These are phyloP conservation scores for Lindbergichthys nudifrons DNA, from an alignment of 2,797 vertebrate genomes.

Conservation along the genomic window DNA sequence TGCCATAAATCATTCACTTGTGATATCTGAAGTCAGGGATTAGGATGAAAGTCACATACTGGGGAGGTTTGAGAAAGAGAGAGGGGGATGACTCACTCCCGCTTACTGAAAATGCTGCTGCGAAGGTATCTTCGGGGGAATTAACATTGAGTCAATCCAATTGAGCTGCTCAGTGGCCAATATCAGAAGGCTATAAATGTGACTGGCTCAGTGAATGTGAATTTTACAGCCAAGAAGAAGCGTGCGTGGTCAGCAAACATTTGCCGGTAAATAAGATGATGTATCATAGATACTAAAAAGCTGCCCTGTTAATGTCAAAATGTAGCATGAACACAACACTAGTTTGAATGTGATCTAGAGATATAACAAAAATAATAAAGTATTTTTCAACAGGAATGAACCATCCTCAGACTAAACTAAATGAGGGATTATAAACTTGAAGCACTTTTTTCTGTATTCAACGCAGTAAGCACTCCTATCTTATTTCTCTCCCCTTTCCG, in stretches of 20 bases:
- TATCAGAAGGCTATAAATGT: constrained; percentile 7
- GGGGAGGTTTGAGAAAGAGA: constrained; percentile 32
- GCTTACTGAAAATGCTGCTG: constrained; percentile 35
- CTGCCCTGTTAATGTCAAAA: constrained; percentile 38
- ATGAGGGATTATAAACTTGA: constrained; percentile 16
- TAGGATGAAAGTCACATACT: constrained; percentile 58
- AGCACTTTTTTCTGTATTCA: constrained; percentile 1
- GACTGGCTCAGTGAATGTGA: constrained; percentile 16
- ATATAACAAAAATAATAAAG: constrained; percentile 11
- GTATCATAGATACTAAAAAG: constrained; percentile 15
- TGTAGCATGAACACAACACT: constrained; percentile 21
- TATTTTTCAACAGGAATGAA: neutral
- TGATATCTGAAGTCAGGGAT: constrained; percentile 50
- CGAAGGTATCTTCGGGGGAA: constrained; percentile 45
- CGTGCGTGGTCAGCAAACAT: constrained; percentile 14
- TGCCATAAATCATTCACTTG: constrained; percentile 59
- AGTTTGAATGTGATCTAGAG: constrained; percentile 15
- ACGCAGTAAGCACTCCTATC: constrained; percentile 12
- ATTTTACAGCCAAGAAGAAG: neutral
- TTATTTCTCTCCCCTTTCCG: constrained; percentile 28
- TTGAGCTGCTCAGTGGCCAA: constrained; percentile 6
- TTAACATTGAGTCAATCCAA: constrained; percentile 24
- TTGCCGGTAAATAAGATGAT: neutral
- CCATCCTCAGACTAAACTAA: constrained; percentile 4
- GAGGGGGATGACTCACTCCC: constrained; percentile 56